Conservation (phyloP, 2,888 invertebrate genomes). For the Pharmacophagus antenor region DNA sequence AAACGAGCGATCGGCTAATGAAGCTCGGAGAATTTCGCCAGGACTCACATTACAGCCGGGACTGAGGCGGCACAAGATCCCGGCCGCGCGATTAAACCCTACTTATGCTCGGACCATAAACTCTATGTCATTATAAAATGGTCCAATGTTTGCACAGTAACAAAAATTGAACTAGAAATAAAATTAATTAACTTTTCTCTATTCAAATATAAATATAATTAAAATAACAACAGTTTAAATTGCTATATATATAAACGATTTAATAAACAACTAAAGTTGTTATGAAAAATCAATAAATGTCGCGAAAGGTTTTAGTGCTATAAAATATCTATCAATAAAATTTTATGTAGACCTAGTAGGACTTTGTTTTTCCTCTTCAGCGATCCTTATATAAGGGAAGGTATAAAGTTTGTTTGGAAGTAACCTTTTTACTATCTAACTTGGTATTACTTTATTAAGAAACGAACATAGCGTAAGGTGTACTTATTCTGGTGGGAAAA, state of each 20-base stretch:
- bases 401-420: slow-evolving; percentile 29
- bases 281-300: slow-evolving; percentile 36
- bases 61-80: slow-evolving; percentile 36
- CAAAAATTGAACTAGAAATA: slow-evolving; percentile 2
- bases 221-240: no score
- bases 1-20: slow-evolving; percentile 55
- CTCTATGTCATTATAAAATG: slow-evolving; percentile 31
- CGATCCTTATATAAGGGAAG: slow-evolving; percentile 28
- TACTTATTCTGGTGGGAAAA: slow-evolving; percentile 16
- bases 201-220: neutral
- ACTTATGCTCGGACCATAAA: slow-evolving; percentile 32
- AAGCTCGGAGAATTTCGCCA: slow-evolving; percentile 56
- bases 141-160: slow-evolving; percentile 8
- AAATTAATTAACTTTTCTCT: neutral
- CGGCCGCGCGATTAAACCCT: slow-evolving; percentile 33
- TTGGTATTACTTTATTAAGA: slow-evolving; percentile 31
- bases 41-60: slow-evolving; percentile 48
- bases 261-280: slow-evolving; percentile 20
- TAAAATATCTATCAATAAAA: slow-evolving; percentile 43
- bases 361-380: slow-evolving; percentile 38
- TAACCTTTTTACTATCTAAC: slow-evolving; percentile 31
- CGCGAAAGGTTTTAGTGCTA: slow-evolving; percentile 41
- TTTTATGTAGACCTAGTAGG: slow-evolving; percentile 39
- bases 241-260: no score
- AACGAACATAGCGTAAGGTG: slow-evolving; percentile 18